Base-by-base conservation (phyloP, 2,888 invertebrate species). In the Scaptomyza cyrtandrae region DNA sequence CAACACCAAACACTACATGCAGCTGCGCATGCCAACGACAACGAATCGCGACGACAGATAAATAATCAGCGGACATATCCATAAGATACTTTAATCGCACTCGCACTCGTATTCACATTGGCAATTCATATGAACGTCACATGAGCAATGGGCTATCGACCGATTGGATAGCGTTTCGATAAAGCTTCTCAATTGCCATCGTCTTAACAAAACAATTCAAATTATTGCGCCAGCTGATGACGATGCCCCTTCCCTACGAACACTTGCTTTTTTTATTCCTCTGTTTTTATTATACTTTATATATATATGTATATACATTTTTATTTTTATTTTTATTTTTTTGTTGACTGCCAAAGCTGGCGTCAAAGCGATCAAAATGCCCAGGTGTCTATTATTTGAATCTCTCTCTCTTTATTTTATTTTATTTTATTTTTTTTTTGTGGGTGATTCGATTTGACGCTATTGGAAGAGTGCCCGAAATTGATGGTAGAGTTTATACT, bases 1-100 rank as follows among this genome's bases (percentile, higher is more conserved):
- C 83, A 83, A 33, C 48, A 55, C 63, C 29, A 69, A 69, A 85
- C 62, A 49, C 63, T 58, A 48, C 80, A 76, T 74, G 83, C 83
- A 72, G 58, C 48, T 57, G 71, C 83, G 83, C 83, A 83, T 83
- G 83, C 83, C 76, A 86, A 72, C 60, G 52, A 65, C 44, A 37
- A 37, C 33, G n/a, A n/a, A n/a, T n/a, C n/a, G n/a, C 60, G 52
- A 65, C 44, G 31, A 37, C 33, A 63, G 45, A 27, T 33, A 46
- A 56, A 44, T 43, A 29, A 54, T 24, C 64, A 46, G 37, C 61
- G 52, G 37, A 69, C 49, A 52, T 71, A 71, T 75, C 75, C 58
- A 76, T 60, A 62, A 72, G 76, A 69, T 75, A 76, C n/a, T n/a
- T n/a, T 49, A 52, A 19, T 46, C 50, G 31, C 7, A 65, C 16